phyloP scores from a whole-genome alignment of 1,140 invertebrate genomes.

The Euwallacea similis region DNA sequence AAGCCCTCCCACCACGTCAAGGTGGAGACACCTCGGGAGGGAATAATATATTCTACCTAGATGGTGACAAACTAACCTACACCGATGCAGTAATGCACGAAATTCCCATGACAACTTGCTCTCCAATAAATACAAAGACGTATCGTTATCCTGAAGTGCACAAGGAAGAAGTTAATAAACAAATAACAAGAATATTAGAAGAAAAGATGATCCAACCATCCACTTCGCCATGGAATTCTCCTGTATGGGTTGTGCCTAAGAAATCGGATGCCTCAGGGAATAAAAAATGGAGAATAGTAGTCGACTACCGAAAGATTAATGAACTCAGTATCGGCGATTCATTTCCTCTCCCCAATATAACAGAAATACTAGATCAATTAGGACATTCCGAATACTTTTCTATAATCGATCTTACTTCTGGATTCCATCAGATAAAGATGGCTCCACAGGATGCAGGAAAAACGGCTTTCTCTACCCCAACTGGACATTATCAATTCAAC shows the following conservation, averaged over 20 bases:
- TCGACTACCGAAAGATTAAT: constrained; percentile 41
- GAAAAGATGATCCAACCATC: constrained; percentile 14
- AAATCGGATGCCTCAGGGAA: constrained; percentile 44
- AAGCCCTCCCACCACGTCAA: too few species aligned
- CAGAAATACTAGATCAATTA: constrained; percentile 51
- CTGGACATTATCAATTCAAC: constrained; percentile 51
- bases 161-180: constrained; percentile 11
- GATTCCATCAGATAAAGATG: constrained; percentile 15
- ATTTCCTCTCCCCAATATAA: constrained; percentile 41
- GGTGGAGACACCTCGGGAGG: too few species aligned
- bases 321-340: constrained; percentile 36
- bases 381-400: constrained; percentile 50
- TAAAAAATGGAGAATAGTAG: constrained; percentile 36
- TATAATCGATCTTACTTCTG: constrained; percentile 11
- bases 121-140: constrained; percentile 5
- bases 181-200: constrained; percentile 12
- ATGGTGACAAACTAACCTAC: constrained; percentile 12
- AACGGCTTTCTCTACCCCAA: constrained; percentile 47
- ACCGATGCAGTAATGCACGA: not conserved
- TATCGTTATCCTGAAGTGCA: constrained; percentile 9
- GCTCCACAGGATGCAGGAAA: not conserved
- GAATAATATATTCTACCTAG: constrained; percentile 9
- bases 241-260: constrained; percentile 30
- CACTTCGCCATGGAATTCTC: constrained; percentile 18
- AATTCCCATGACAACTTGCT: not conserved